Evolutionary conservation across 2,797 vertebrate species (phyloP).

Genomic region (Sebastes cheni): DNA sequence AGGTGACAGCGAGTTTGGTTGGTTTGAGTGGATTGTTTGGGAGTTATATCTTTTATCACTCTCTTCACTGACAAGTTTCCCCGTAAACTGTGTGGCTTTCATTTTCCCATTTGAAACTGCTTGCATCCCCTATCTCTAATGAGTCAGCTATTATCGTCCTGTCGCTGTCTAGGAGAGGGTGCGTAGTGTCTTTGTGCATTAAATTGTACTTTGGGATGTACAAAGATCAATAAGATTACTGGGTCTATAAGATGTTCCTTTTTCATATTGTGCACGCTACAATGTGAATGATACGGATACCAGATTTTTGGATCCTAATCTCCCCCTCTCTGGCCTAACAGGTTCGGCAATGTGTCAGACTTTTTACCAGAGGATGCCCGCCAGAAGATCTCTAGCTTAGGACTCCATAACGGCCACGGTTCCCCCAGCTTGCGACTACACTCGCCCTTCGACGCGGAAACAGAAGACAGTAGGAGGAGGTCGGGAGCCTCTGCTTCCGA

Average conservation of each 20-base stretch:
- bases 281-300: background rate
- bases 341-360: conserved; percentile 90
- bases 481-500: conserved; percentile 36
- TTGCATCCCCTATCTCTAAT: background rate
- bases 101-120: background rate
- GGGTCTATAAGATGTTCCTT: background rate
- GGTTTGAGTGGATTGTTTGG: background rate
- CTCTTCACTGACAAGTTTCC: background rate
- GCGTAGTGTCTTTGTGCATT: conserved; percentile 38
- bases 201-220: conserved; percentile 48
- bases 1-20: background rate
- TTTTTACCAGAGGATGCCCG: conserved; percentile 84
- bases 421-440: conserved; percentile 38
- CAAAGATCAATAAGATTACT: conserved; percentile 45
- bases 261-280: background rate
- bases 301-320: background rate
- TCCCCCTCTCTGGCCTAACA: conserved; percentile 55
- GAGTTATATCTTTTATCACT: background rate
- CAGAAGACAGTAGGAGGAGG: conserved; percentile 49
- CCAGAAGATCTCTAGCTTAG: conserved; percentile 82
- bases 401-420: conserved; percentile 81
- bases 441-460: conserved; percentile 32
- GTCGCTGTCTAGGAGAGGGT: background rate
- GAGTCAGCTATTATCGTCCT: conserved; percentile 51
- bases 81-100: background rate